Base-by-base conservation (phyloP, 2,797 vertebrate species). In the Ceyx erithaca region DNA sequence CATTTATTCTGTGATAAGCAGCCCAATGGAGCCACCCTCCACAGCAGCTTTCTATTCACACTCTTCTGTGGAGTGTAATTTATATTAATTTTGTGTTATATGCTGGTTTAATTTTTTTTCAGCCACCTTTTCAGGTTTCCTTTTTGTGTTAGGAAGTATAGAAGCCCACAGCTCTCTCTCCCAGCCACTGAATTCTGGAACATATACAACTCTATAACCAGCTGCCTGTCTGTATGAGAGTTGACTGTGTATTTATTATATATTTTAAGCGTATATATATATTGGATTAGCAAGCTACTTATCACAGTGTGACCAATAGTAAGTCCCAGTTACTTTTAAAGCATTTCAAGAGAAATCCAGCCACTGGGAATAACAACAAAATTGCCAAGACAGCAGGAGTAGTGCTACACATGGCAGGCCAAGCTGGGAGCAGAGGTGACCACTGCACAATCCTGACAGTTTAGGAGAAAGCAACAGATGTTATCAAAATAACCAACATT, bases 1-100 rank as follows among this genome's bases (percentile, higher is more conserved):
- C 73, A 86, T 95, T 95, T 95, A 92, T 93, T 87, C 63, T 91
- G 45, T 76, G 81, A 89, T 75, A 91, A 89, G 72, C 51, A 91
- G 73, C 57, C 68, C 62, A 78, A 4, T 37, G 59, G 79, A 71
- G 51, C 33, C 80, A 72, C 51, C 49, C n/a, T 87, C 80, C 61
- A 51, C 20, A 92, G 57, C 43, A 85, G 85, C 85, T 93, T 67
- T 58, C 49, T 83, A 43, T 92, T 62, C 63, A 77, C 2, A 35
- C 17, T 61, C 45, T 70, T 86, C 70, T 51, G 5, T 16, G 30
- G 43, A 76, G 25, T 12, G 31, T 49, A 40, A 85, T 87, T 85
- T 76, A 46, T 84, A 80, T 68, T 70, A 86, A 91, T 90, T 91
- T 84, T 89, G 22, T 28, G 20, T 12, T 84, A 9, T 72, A 66